phyloP scores from a whole-genome alignment of 2,888 invertebrate species.

The Thysanoteuthis rhombus region DNA sequence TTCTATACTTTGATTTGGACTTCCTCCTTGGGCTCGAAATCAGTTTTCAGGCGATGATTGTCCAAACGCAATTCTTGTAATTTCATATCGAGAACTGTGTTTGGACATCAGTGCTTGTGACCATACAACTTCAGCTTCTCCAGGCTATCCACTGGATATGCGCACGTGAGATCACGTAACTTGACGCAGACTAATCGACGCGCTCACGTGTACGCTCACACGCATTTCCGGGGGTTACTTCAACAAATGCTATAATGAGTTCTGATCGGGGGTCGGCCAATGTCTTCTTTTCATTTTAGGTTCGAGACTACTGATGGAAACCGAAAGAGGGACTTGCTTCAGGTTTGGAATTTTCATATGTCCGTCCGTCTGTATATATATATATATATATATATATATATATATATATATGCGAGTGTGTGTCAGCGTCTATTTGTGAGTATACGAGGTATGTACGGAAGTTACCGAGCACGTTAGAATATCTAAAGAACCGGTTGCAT shows the following conservation, averaged over 20 bases:
- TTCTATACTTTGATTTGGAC: neutral
- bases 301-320: neutral
- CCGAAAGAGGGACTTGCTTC: neutral
- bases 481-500: too few species aligned
- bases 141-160: neutral
- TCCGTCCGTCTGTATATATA: neutral
- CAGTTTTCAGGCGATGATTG: constrained; percentile 72
- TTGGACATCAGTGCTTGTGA: constrained; percentile 74
- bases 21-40: neutral
- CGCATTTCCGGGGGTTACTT: neutral
- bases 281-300: neutral
- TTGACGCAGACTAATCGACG: neutral
- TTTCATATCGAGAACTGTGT: constrained; percentile 74
- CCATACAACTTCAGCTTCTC: constrained; percentile 34
- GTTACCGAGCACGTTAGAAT: too few species aligned
- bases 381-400: neutral
- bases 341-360: neutral
- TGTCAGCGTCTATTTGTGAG: too few species aligned
- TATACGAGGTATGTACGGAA: too few species aligned
- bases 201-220: neutral
- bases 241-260: neutral
- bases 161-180: neutral
- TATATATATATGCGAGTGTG: neutral
- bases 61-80: constrained; percentile 77
- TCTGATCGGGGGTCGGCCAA: neutral